Evolutionary conservation across 2,113 vertebrate species (phyloP), one percentile per base, ranked within the genome.

Genomic region (Platysternon megacephalum): DNA sequence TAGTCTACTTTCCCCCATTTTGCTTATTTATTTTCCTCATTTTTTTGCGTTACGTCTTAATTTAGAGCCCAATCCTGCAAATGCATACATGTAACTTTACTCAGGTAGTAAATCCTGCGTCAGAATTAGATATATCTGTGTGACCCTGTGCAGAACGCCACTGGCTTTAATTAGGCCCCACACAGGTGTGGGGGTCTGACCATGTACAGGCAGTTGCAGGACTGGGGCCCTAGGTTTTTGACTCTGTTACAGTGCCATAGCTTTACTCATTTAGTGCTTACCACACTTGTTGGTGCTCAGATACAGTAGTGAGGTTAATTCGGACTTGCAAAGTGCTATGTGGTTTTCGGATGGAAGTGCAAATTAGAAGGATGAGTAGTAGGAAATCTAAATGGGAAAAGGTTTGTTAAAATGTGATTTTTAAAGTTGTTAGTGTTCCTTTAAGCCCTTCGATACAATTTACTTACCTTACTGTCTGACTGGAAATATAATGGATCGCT

Each of bases 401-500:
- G 51, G 19, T 88, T 46, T 85, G 39, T 89, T 0, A 85, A 95
- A 95, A 93, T 48, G 16, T 68, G 8, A 42, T 87, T 94, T 76
- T 96, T 95, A 89, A 83, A 32, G 58, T 35, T 65, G 76, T 49
- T 35, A 84, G 1, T n/a, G 4, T 88, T 95, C 89, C 56, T 92
- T 88, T 88, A 96, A 94, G 94, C 81, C 48, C 32, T 90, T 89
- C 84, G 92, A 90, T 68, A 39, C 51, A 12, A 2, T 74, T 93
- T 86, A 88, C n/a, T 91, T 97, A 14, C 68, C 24, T 32, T 91
- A 55, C 32, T 74, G 49, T 81, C 44, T 95, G 80, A 35, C 42
- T 93, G 91, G 82, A 89, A 51, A 93, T 78, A 93, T 44, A 97
- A 85, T 39, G 74, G 39, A 89, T 92, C 32, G 52, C 87, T 81